Conservation (phyloP, 2,888 invertebrate species). For the Gryllus longicercus region DNA sequence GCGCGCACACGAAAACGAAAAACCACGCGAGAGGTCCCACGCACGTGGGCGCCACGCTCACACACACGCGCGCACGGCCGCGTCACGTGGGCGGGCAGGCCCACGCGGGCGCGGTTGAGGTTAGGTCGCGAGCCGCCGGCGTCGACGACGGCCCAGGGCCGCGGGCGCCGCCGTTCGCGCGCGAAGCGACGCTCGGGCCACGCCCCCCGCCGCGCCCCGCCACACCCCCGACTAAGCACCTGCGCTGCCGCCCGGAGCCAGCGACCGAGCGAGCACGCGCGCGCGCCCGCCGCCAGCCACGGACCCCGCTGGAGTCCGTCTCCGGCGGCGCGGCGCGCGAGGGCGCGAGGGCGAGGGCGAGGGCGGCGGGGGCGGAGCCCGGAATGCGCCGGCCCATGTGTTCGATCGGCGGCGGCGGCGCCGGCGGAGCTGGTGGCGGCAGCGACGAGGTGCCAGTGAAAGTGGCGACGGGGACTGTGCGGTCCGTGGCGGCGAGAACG, state of each 20-base stretch:
- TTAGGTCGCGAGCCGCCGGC: background rate
- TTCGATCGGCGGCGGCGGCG: background rate
- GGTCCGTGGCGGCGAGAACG: too few species aligned
- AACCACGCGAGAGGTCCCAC: too few species aligned
- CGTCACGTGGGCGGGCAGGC: too few species aligned
- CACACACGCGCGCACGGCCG: too few species aligned
- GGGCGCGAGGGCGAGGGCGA: background rate
- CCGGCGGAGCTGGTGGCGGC: background rate
- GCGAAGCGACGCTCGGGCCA: too few species aligned
- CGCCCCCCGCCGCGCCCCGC: too few species aligned
- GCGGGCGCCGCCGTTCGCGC: background rate
- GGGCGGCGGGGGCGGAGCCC: background rate
- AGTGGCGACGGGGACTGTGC: too few species aligned
- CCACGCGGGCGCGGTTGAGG: background rate
- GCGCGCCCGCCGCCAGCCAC: constrained; percentile 3
- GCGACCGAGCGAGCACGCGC: background rate
- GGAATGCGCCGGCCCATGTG: background rate
- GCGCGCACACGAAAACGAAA: too few species aligned
- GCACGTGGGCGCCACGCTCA: too few species aligned
- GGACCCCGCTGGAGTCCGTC: background rate
- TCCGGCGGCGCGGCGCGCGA: background rate
- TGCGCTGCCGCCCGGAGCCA: too few species aligned
- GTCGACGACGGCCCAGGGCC: background rate
- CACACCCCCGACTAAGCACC: too few species aligned
- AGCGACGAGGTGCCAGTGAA: too few species aligned